Conservation (phyloP, 1,140 invertebrate genomes). For the Apis florea region DNA sequence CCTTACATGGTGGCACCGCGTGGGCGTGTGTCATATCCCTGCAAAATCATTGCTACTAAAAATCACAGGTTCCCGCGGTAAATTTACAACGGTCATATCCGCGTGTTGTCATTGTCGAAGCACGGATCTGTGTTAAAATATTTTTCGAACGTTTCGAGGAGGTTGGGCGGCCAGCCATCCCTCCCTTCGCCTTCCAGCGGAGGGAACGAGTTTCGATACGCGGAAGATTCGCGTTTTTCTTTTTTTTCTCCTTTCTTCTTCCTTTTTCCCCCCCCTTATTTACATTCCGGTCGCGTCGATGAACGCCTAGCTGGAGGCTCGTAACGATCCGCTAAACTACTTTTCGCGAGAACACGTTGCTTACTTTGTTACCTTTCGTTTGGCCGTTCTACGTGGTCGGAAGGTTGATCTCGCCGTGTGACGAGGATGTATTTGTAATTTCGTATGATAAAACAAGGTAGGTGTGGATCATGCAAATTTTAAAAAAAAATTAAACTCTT, state of each 20-base stretch:
- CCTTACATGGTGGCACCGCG: conserved; percentile 64
- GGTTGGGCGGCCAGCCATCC: no score
- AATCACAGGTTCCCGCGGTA: conserved; percentile 61
- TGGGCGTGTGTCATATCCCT: conserved; percentile 67
- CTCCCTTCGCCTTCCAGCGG: neutral
- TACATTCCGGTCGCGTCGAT: conserved; percentile 34
- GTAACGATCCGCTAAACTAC: conserved; percentile 12
- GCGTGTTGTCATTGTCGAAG: conserved; percentile 4
- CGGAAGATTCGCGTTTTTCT: conserved; percentile 27
- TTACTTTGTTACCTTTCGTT: conserved; percentile 27
- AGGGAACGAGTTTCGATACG: conserved; percentile 13
- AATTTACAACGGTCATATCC: conserved; percentile 61
- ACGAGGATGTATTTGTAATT: no score
- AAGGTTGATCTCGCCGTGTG: conserved; percentile 5
- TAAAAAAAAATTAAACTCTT: no score
- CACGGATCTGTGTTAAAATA: conserved; percentile 37
- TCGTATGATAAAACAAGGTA: no score
- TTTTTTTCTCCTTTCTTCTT: neutral
- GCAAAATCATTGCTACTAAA: conserved; percentile 70
- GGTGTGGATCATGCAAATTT: no score
- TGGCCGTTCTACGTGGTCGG: conserved; percentile 3
- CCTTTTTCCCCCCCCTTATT: conserved; percentile 2
- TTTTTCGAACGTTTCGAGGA: neutral
- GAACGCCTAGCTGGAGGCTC: neutral
- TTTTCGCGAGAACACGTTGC: conserved; percentile 14